These are phyloP conservation scores for Microplitis deprimator DNA, from an alignment of 2,888 invertebrate genomes.

Conservation along the genomic window DNA sequence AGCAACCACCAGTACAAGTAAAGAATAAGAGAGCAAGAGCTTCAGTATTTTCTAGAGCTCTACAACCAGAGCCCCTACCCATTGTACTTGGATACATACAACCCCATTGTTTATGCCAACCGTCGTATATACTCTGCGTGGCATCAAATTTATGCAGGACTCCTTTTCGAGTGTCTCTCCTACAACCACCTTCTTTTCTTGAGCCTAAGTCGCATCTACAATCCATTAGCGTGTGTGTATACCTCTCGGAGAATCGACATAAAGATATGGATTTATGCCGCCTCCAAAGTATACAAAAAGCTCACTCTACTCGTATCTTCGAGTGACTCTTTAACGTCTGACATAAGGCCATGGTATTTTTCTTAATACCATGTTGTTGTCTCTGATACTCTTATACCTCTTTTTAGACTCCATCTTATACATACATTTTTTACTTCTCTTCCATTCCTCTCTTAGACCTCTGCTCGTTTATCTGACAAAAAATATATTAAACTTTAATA, in stretches of 20 bases:
- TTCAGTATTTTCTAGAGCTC: slow-evolving; percentile 6
- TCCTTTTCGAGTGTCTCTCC: slow-evolving; percentile 51
- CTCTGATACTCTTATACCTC: background rate
- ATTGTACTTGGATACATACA: slow-evolving; percentile 58
- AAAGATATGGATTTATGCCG: slow-evolving; percentile 40
- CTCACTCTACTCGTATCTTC: slow-evolving; percentile 14
- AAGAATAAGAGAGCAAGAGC: slow-evolving; percentile 5
- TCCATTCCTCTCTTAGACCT: background rate
- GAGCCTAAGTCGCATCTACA: slow-evolving; percentile 4
- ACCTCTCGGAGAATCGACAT: slow-evolving; percentile 35
- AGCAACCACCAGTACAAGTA: background rate
- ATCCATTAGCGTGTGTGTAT: slow-evolving; percentile 38
- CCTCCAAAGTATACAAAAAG: slow-evolving; percentile 13
- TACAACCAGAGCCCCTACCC: slow-evolving; percentile 34
- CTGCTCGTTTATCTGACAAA: slow-evolving; percentile 9
- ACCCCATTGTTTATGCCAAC: slow-evolving; percentile 61
- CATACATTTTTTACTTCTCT: slow-evolving; percentile 1
- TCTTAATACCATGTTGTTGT: slow-evolving; percentile 11
- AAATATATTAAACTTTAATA: slow-evolving; percentile 1
- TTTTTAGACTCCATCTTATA: background rate
- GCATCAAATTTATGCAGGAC: slow-evolving; percentile 59
- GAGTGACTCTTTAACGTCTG: slow-evolving; percentile 16
- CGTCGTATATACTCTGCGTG: slow-evolving; percentile 35
- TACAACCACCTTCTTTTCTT: slow-evolving; percentile 17
- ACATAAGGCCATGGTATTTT: slow-evolving; percentile 15